phyloP scores from a whole-genome alignment of 2,113 vertebrate species.

The Myiozetetes cayanensis region DNA sequence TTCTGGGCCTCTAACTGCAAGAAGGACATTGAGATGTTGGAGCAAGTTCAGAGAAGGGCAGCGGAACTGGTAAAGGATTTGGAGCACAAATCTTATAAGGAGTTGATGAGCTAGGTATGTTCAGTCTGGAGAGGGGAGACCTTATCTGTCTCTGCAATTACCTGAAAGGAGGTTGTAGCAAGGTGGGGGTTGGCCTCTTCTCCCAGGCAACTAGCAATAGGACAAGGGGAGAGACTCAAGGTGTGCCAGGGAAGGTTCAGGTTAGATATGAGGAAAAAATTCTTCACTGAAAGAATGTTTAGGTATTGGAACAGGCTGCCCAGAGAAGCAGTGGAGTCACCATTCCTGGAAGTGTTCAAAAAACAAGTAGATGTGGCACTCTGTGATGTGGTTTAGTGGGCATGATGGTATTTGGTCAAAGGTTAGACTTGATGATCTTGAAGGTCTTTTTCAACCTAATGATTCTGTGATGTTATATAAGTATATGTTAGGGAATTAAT shows the following conservation, averaged over 20 bases:
- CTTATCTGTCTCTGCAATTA: neutral
- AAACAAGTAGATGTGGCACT: neutral
- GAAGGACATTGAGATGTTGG: neutral
- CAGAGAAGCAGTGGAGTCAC: neutral
- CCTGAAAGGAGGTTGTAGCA: neutral
- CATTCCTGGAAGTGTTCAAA: neutral
- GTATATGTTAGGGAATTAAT: neutral
- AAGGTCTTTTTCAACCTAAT: neutral
- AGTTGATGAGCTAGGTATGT: neutral
- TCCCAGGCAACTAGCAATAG: fast-evolving
- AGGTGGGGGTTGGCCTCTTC: neutral
- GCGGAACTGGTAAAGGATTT: fast-evolving
- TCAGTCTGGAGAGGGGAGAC: neutral
- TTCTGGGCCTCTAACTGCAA: neutral
- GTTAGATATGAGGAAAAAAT: neutral
- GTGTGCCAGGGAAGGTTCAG: neutral
- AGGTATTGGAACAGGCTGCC: neutral
- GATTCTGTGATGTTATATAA: neutral
- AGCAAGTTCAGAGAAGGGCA: fast-evolving
- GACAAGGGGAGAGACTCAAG: neutral
- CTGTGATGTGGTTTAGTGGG: neutral
- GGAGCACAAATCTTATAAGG: neutral
- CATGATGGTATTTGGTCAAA: neutral
- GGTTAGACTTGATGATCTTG: neutral
- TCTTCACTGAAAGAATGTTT: neutral